Evolutionary conservation across 2,113 vertebrate species (phyloP).

Genomic region (Laterallus jamaicensis): DNA sequence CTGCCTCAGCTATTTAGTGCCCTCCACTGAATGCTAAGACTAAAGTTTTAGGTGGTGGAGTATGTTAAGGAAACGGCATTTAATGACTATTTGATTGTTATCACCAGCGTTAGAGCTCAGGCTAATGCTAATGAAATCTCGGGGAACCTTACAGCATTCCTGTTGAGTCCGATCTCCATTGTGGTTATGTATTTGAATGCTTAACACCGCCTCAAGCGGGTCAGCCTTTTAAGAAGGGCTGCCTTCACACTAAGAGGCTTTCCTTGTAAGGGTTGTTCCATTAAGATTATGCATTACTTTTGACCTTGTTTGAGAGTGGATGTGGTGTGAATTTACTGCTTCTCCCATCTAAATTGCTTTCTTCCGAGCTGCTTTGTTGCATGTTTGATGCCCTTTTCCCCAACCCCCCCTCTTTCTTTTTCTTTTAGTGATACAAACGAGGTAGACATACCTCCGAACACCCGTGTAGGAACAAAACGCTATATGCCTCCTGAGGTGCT

Average conservation of each 20-base stretch:
- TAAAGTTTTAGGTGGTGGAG: not conserved
- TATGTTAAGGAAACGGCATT: conserved; percentile 29
- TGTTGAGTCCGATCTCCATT: conserved; percentile 26
- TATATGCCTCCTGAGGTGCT: conserved; percentile 98
- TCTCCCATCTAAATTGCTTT: not conserved
- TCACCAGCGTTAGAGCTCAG: conserved; percentile 27
- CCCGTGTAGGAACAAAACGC: conserved; percentile 94
- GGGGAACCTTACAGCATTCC: conserved; percentile 27
- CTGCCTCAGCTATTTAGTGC: not conserved
- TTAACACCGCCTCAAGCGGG: conserved; percentile 18
- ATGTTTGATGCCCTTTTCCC: not conserved
- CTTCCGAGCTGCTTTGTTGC: not conserved
- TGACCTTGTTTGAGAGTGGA: not conserved
- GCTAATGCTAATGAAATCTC: conserved; percentile 50
- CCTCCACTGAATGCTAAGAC: conserved; percentile 17
- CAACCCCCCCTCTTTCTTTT: not conserved
- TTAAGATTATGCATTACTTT: conserved; percentile 14
- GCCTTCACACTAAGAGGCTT: conserved; percentile 1
- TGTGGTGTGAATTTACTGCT: not conserved
- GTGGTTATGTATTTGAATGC: conserved; percentile 47
- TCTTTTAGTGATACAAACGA: conserved; percentile 91
- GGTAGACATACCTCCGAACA: conserved; percentile 96
- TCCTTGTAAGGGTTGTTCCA: not conserved
- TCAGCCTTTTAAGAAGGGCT: conserved; percentile 22
- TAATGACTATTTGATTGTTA: conserved; percentile 49